Evolutionary conservation across 2,113 vertebrate genomes (phyloP), one percentile per base, ranked within the genome.

Genomic region (Apaloderma vittatum): DNA sequence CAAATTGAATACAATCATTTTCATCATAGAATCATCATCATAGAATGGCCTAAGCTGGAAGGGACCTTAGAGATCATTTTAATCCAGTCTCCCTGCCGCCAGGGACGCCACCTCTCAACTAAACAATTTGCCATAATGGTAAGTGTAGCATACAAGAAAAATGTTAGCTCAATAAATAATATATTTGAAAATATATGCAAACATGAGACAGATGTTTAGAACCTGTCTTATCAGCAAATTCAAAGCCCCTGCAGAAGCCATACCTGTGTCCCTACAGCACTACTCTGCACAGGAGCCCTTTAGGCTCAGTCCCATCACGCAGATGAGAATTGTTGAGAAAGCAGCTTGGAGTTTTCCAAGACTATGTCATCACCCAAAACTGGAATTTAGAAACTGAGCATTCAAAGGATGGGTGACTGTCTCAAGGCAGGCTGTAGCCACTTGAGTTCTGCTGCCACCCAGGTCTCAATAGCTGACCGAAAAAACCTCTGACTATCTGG

Each of bases 341-440:
- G 30, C 15, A 61, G 46, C 8, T 27, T 20, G 9, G 40, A 59
- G 9, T 45, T 85, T 29, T 59, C 68, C 54, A 65, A 30, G 14
- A 13, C 21, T 21, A 21, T 3, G 23, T 11, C 19, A 66, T 29
- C 43, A 23, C 22, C 75, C 43, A 23, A 43, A 85, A 75, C 0
- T n/a, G 9, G 27, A 85, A 36, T 45, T 63, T 8, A 22, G 65
- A 36, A 32, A 36, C 9, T 4, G 12, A 67, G 40, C 34, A 11
- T 15, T 24, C 0, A 0, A 8, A 49, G 75, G 27, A 49, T 4
- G 29, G 23, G 48, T 4, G 36, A 43, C 16, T n/a, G 45, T 8
- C 26, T 24, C 37, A 62, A 62, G 52, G n/a, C 18, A 85, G 37
- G 30, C 15, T 48, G 32, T 5, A 59, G 9, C 37, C 54, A 76